Evolutionary conservation across 1,140 invertebrate species (phyloP), one percentile per base, ranked within the genome.

Genomic region (Hycleus cichorii): DNA sequence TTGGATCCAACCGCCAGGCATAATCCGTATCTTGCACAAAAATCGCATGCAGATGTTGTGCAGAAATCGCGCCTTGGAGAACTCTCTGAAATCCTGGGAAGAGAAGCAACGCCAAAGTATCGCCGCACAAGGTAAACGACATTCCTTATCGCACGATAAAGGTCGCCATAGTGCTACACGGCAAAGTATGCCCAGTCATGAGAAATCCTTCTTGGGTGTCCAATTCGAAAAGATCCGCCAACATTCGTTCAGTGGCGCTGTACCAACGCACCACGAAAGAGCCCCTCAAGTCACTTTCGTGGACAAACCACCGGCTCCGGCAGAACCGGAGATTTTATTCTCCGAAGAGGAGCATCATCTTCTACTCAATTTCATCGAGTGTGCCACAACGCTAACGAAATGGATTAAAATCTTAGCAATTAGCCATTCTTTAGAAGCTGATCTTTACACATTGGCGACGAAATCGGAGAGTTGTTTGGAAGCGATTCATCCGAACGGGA

Each of bases 1-100:
- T 7, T 98, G 95, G 95, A 80, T 97, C n/a, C 95, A 98, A 75
- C 91, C 92, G 1, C 94, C 95, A 0, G 95, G 95, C 27, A 92
- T 94, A 66, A 94, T 98, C 64, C 83, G 91, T 44, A 96, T 98
- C 53, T 85, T 95, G 63, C 95, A 97, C 74, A 97, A 97, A 77
- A 98, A 97, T 77, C 80, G 94, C 58, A 93, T 95, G 71, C 94
- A 96, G 77, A 95, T 98, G 88, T 76, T 98, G 3, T 94, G 89
- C 65, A 78, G 94, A 47, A 95, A 96, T 72, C 80, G 93, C 64
- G 86, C 87, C 32, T 79, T 97, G 61, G 95, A 97, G 75, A 88
- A 87, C 42, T 92, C 91, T 3, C 75, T 97, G 25, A 87, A 88
- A 79, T 80, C 87, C 0, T 97, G 94, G 94, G 91, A 96, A 68